A percentile compares a stretch with the other conserved stretches of the same genome.
Conservation (phyloP, 2,797 vertebrate genomes). For the Champsocephalus gunnari region DNA sequence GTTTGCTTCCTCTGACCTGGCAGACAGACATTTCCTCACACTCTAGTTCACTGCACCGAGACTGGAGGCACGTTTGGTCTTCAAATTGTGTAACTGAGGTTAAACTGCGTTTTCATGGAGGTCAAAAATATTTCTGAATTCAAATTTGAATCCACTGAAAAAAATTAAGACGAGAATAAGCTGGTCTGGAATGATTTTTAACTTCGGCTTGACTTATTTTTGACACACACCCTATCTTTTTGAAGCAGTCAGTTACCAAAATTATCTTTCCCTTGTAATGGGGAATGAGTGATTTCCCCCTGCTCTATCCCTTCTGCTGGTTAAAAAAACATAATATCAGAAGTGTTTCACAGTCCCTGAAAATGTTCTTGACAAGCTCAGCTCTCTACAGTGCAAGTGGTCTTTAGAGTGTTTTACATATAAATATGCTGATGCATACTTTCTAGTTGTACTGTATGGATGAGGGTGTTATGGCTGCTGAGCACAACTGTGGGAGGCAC, state of each 20-base stretch:
- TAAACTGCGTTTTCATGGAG: constrained; percentile 29
- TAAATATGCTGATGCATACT: constrained; percentile 27
- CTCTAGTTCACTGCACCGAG: constrained; percentile 28
- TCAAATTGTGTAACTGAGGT: constrained; percentile 27
- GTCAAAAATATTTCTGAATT: constrained; percentile 32
- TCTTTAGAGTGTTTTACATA: constrained; percentile 35
- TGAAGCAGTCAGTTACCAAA: constrained; percentile 17
- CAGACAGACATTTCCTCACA: constrained; percentile 34
- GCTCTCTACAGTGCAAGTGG: constrained; percentile 13
- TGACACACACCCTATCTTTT: constrained; percentile 12
- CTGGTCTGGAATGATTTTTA: constrained; percentile 18
- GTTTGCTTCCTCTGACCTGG: constrained; percentile 38
- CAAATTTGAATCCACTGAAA: constrained; percentile 26
- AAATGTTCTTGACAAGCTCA: constrained; percentile 6
- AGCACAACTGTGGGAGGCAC: constrained; percentile 57
- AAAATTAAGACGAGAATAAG: constrained; percentile 29
- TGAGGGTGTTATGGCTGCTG: constrained; percentile 33
- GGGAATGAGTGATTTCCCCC: not conserved
- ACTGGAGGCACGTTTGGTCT: constrained; percentile 33
- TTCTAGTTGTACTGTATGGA: constrained; percentile 33
- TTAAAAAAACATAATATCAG: constrained; percentile 10
- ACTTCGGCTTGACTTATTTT: constrained; percentile 21
- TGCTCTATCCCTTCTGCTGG: constrained; percentile 4
- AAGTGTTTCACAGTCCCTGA: constrained; percentile 11
- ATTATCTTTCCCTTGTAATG: constrained; percentile 1